A percentile compares a stretch with the other conserved stretches of the same genome.
Evolutionary conservation across 2,113 vertebrate genomes (phyloP).

Genomic region (Neodontobutis hainanensis): DNA sequence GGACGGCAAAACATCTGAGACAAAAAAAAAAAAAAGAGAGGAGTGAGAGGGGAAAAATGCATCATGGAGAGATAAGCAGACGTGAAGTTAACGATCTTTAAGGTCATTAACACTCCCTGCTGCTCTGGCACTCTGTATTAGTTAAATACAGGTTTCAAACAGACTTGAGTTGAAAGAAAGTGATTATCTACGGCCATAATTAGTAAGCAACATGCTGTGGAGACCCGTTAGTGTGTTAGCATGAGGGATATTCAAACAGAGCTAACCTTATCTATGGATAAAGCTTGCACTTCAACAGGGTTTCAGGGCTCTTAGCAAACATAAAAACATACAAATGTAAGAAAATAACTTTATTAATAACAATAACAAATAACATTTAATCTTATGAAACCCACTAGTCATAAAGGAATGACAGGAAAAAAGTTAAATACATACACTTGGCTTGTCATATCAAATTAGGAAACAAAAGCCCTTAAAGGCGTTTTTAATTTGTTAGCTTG

Average conservation of each 20-base stretch:
- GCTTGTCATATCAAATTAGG: constrained; percentile 68
- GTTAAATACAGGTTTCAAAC: constrained; percentile 66
- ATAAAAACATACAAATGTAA: constrained; percentile 33
- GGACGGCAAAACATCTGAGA: constrained; percentile 87
- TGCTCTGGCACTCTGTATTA: constrained; percentile 62
- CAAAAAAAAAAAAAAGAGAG: constrained; percentile 62
- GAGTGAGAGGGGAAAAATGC: constrained; percentile 17
- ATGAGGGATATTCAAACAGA: constrained; percentile 63
- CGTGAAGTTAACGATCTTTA: constrained; percentile 70
- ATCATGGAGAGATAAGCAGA: constrained; percentile 59
- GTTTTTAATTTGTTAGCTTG: constrained; percentile 62
- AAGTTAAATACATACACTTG: constrained; percentile 36
- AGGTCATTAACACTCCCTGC: constrained; percentile 75
- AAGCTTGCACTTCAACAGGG: constrained; percentile 33
- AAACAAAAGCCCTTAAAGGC: constrained; percentile 61
- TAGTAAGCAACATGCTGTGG: constrained; percentile 68
- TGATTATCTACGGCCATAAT: constrained; percentile 78
- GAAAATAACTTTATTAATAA: neutral
- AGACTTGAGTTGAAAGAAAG: constrained; percentile 79
- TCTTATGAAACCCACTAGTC: neutral
- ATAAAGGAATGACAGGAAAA: constrained; percentile 17
- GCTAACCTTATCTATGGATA: constrained; percentile 67
- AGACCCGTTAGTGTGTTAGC: constrained; percentile 51
- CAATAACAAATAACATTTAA: constrained; percentile 14
- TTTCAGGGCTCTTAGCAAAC: constrained; percentile 25